phyloP scores from a whole-genome alignment of 2,888 invertebrate genomes.

The Yponomeuta sedellus region DNA sequence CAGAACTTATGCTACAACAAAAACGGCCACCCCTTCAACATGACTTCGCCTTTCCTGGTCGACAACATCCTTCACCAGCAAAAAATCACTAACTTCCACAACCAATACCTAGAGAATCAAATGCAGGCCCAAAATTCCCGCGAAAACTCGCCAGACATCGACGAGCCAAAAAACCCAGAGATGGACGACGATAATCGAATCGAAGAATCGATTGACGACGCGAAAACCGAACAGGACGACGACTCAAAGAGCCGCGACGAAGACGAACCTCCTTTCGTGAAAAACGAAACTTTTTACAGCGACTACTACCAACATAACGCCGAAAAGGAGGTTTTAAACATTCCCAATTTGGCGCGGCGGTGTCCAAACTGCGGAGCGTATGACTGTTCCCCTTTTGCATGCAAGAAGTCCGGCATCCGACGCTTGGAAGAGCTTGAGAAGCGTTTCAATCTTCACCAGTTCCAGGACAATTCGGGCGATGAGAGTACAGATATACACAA shows the following conservation, averaged over 20 bases:
- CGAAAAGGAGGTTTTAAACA: constrained; percentile 62
- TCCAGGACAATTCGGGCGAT: constrained; percentile 62
- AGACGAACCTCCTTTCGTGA: constrained; percentile 44
- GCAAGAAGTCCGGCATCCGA: constrained; percentile 62
- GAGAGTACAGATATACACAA: constrained; percentile 33
- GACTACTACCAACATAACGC: constrained; percentile 42
- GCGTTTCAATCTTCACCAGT: constrained; percentile 53
- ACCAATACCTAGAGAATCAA: constrained; percentile 68
- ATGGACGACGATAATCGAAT: constrained; percentile 42
- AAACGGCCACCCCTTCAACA: constrained; percentile 53
- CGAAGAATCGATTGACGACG: constrained; percentile 40
- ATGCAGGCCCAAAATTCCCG: constrained; percentile 53
- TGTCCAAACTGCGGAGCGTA: constrained; percentile 75
- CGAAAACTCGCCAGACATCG: constrained; percentile 58
- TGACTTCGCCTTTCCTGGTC: constrained; percentile 78
- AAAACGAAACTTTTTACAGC: constrained; percentile 55
- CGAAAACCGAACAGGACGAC: constrained; percentile 51
- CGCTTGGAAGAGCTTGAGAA: constrained; percentile 64
- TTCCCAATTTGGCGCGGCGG: constrained; percentile 50
- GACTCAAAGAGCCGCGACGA: constrained; percentile 57
- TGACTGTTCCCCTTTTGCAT: constrained; percentile 72
- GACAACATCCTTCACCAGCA: constrained; percentile 79
- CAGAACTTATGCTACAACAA: constrained; percentile 64
- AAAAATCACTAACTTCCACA: constrained; percentile 65
- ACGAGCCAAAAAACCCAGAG: constrained; percentile 46